phyloP scores from a whole-genome alignment of 2,797 vertebrate species.

The Bradypodion pumilum region DNA sequence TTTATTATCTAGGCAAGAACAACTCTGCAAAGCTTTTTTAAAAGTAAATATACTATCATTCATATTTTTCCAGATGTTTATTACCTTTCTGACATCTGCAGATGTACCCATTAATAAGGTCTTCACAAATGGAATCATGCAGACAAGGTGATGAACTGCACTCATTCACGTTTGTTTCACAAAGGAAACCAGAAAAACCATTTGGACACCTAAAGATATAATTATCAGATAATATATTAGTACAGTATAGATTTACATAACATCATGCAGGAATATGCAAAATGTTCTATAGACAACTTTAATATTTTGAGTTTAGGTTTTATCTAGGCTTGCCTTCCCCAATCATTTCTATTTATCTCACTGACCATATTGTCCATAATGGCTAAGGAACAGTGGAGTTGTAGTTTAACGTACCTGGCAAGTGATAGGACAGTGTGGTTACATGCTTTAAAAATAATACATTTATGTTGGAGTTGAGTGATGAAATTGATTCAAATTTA shows the following conservation, averaged over 20 bases:
- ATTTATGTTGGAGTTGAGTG: too few relatives aligned
- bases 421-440: too few relatives aligned
- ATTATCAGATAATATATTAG: slow-evolving; percentile 26
- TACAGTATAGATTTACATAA: neutral
- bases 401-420: neutral
- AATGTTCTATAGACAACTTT: neutral
- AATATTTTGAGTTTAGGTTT: neutral
- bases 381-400: neutral
- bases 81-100: slow-evolving; percentile 89
- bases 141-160: slow-evolving; percentile 85
- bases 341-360: neutral
- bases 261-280: neutral
- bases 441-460: too few relatives aligned
- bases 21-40: neutral
- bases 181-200: slow-evolving; percentile 86
- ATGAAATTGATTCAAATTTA: too few relatives aligned
- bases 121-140: slow-evolving; percentile 82
- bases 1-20: neutral
- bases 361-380: neutral
- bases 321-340: neutral
- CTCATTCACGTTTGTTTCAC: slow-evolving; percentile 87
- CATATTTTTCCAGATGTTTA: slow-evolving; percentile 59
- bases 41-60: neutral
- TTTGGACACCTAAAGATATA: slow-evolving; percentile 79
- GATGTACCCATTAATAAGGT: slow-evolving; percentile 83